These are phyloP conservation scores for Sinosuthora webbiana DNA, from an alignment of 2,113 vertebrate species.

Conservation along the genomic window DNA sequence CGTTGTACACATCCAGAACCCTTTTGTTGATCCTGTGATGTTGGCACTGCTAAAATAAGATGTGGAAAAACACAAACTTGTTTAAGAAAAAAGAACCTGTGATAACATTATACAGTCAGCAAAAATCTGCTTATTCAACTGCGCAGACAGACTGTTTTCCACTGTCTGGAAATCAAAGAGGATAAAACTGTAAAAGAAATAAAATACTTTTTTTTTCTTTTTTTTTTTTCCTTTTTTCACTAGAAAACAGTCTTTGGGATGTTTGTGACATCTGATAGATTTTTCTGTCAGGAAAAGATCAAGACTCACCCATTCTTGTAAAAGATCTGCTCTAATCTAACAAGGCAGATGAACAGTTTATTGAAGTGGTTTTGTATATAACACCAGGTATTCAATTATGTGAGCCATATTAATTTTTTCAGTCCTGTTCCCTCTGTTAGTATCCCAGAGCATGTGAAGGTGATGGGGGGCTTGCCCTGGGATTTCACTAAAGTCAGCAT, in stretches of 20 bases:
- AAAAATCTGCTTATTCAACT: not conserved
- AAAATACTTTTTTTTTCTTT: not conserved
- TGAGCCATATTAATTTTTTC: not conserved
- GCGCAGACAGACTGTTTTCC: not conserved
- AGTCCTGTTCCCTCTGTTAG: not conserved
- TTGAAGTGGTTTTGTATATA: not conserved
- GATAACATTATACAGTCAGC: not conserved
- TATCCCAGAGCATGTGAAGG: not conserved
- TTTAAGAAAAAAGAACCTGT: not conserved
- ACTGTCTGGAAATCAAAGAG: not conserved
- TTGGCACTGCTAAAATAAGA: not conserved
- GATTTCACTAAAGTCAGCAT: not conserved
- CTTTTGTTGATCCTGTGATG: not conserved
- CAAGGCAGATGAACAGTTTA: not conserved
- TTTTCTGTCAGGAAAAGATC: not conserved
- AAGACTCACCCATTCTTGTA: not conserved
- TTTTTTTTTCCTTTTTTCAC: not conserved
- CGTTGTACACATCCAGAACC: not conserved
- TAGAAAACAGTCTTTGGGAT: not conserved
- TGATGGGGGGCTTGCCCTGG: not conserved
- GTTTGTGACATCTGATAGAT: not conserved
- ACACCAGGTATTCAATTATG: not conserved
- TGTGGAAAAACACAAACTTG: not conserved
- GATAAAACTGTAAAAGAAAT: not conserved
- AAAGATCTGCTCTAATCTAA: not conserved